phyloP scores from a whole-genome alignment of 2,888 invertebrate genomes.

The Andrena praecox region DNA sequence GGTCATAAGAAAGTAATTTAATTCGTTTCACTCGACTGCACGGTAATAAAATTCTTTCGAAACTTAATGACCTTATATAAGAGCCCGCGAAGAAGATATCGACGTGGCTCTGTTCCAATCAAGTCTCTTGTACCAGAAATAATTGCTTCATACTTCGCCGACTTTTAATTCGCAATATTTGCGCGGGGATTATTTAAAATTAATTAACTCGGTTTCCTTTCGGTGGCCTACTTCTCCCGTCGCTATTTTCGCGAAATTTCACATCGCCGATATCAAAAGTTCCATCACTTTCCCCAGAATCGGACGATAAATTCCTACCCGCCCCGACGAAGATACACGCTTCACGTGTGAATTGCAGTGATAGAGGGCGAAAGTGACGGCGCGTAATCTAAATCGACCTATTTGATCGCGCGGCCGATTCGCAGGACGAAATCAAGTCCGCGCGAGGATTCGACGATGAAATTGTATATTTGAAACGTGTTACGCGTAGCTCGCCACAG shows the following conservation, averaged over 20 bases:
- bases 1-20: conserved; percentile 3
- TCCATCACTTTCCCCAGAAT: too few species aligned
- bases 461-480: conserved; percentile 54
- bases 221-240: conserved; percentile 61
- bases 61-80: not conserved
- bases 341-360: too few species aligned
- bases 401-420: not conserved
- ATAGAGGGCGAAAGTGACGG: not conserved
- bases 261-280: not conserved
- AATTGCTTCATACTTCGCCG: not conserved
- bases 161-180: conserved; percentile 60
- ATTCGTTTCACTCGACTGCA: not conserved
- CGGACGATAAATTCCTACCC: too few species aligned
- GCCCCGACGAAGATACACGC: too few species aligned
- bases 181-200: conserved; percentile 72
- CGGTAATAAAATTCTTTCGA: conserved; percentile 13
- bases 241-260: not conserved
- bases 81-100: not conserved
- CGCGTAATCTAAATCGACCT: not conserved
- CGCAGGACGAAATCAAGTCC: conserved; percentile 11
- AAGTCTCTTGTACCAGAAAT: not conserved
- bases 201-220: conserved; percentile 71
- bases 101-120: not conserved
- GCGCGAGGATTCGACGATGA: conserved; percentile 29
- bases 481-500: conserved; percentile 53